phyloP scores from a whole-genome alignment of 2,888 invertebrate species.

The Emmelina monodactyla region DNA sequence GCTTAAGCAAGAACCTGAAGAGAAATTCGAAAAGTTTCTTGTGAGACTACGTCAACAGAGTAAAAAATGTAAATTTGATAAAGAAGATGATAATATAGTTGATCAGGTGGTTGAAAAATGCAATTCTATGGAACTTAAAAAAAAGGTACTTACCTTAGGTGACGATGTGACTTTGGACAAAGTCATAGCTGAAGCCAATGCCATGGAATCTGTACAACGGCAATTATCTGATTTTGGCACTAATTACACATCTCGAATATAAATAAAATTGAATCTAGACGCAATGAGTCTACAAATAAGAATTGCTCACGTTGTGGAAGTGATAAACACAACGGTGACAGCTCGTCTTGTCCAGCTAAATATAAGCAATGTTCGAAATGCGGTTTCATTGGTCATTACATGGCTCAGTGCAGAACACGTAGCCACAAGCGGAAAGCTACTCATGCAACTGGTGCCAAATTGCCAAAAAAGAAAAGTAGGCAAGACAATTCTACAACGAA shows the following conservation, averaged over 20 bases:
- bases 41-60: slow-evolving; percentile 15
- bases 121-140: slow-evolving; percentile 9
- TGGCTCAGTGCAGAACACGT: slow-evolving; percentile 9
- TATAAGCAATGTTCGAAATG: slow-evolving; percentile 12
- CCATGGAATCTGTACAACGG: slow-evolving; percentile 15
- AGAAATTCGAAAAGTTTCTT: slow-evolving; percentile 25
- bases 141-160: slow-evolving; percentile 15
- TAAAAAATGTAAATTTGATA: slow-evolving; percentile 11
- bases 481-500: too few species aligned
- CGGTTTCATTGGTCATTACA: slow-evolving; percentile 12
- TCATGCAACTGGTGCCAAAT: too few species aligned
- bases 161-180: slow-evolving; percentile 14
- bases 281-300: too few species aligned
- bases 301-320: too few species aligned
- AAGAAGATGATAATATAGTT: slow-evolving; percentile 11
- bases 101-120: slow-evolving; percentile 15
- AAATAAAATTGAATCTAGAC: too few species aligned
- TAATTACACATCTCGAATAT: too few species aligned
- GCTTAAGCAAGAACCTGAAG: slow-evolving; percentile 21
- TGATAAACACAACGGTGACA: too few species aligned
- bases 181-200: slow-evolving; percentile 16
- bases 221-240: too few species aligned
- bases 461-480: too few species aligned
- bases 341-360: too few species aligned
- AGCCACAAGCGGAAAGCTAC: slow-evolving; percentile 5